Evolutionary conservation across 2,113 vertebrate genomes (phyloP).

Genomic region (cattle (Bos taurus)): DNA sequence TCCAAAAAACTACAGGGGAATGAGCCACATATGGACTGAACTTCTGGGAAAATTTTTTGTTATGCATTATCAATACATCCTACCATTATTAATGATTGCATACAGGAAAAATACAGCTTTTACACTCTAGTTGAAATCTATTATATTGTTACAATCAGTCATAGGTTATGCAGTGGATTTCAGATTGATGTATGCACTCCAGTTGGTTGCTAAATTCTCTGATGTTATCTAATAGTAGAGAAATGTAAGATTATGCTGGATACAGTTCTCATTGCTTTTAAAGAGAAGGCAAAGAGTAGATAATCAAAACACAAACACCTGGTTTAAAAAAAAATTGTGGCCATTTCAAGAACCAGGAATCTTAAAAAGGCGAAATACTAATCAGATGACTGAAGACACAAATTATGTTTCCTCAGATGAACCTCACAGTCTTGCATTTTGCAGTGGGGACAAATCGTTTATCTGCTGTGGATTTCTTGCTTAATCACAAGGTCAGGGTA

Average conservation of each 20-base stretch:
- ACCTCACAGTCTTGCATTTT: conserved; percentile 89
- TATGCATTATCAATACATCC: background rate
- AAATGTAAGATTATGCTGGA: background rate
- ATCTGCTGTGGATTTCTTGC: conserved; percentile 85
- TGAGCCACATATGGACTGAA: background rate
- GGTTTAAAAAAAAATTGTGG: background rate
- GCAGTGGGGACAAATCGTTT: conserved; percentile 84
- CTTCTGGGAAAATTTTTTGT: background rate
- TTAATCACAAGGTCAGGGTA: conserved; percentile 88
- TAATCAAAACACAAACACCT: background rate
- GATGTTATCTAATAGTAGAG: background rate
- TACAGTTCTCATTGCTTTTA: background rate
- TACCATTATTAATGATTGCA: background rate
- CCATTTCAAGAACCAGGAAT: background rate
- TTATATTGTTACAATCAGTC: background rate
- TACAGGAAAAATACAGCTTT: background rate
- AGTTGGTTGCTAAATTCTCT: background rate
- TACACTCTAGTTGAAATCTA: background rate
- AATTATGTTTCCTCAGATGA: conserved; percentile 79
- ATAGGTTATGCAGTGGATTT: background rate
- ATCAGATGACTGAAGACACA: background rate
- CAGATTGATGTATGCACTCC: background rate
- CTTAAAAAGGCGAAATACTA: background rate
- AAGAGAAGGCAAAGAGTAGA: background rate
- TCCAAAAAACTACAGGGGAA: background rate